phyloP scores from a whole-genome alignment of 1,140 invertebrate genomes.

The Lepidurus packardi region DNA sequence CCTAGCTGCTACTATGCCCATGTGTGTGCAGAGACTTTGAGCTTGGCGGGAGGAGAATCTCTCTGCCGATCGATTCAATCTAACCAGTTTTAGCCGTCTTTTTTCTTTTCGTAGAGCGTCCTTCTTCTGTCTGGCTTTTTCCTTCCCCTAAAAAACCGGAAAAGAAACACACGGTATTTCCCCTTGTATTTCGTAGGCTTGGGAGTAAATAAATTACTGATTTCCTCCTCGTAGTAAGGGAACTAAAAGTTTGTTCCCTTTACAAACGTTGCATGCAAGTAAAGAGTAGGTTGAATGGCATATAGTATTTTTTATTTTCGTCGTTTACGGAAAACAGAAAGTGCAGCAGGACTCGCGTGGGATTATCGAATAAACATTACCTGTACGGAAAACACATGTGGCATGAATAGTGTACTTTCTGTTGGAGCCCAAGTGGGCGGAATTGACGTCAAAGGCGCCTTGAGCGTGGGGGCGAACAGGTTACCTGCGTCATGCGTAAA shows the following conservation, averaged over 20 bases:
- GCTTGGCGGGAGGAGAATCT: too few relatives aligned
- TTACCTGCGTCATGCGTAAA: not conserved
- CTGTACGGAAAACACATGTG: not conserved
- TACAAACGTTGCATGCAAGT: not conserved
- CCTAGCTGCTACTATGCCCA: too few relatives aligned
- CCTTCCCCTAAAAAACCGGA: too few relatives aligned
- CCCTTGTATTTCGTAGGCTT: too few relatives aligned
- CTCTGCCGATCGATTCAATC: too few relatives aligned
- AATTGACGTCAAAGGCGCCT: conserved; percentile 2
- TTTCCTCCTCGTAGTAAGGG: not conserved
- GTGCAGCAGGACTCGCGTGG: not conserved
- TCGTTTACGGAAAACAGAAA: not conserved
- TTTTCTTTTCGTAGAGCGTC: too few relatives aligned
- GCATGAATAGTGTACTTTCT: not conserved
- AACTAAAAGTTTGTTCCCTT: not conserved
- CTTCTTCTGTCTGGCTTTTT: too few relatives aligned
- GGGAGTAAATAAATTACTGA: not conserved
- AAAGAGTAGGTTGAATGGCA: not conserved
- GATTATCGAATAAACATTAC: conserved; percentile 19
- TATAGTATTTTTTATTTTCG: not conserved
- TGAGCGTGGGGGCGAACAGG: not conserved
- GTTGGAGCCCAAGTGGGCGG: conserved; percentile 12
- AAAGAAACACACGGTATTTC: too few relatives aligned
- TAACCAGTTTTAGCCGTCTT: too few relatives aligned
- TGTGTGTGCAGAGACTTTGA: too few relatives aligned